Conservation (phyloP, 2,113 vertebrate species). For the Albula goreensis region DNA sequence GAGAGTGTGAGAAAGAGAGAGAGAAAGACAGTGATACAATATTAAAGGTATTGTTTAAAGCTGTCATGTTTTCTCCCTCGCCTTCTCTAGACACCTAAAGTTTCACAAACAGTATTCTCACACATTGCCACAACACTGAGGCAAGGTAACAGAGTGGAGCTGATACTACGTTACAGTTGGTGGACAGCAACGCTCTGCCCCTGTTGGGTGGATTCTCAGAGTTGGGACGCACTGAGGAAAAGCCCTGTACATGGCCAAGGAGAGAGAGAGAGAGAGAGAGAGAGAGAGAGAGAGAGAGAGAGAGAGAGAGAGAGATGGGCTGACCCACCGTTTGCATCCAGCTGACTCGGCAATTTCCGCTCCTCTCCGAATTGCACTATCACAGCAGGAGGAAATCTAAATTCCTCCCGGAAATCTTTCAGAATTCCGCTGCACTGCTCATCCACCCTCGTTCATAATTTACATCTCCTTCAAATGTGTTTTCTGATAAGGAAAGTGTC, state of each 20-base stretch:
- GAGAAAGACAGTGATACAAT: conserved; percentile 1
- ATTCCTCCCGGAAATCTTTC: background rate
- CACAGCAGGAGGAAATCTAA: background rate
- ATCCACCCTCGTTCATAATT: background rate
- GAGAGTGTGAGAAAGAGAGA: background rate
- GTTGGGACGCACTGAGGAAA: no score
- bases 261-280: conserved; percentile 7
- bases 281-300: conserved; percentile 10
- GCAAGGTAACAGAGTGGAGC: no score
- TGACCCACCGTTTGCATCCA: background rate
- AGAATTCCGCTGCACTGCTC: background rate
- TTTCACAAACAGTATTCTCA: no score
- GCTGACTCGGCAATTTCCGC: background rate
- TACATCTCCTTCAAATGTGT: background rate
- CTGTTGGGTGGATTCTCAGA: no score
- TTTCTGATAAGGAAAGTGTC: background rate
- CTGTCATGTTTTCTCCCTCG: no score
- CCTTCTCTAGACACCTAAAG: no score
- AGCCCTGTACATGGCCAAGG: background rate
- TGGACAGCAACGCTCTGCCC: no score
- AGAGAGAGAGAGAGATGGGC: background rate
- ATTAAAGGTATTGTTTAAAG: no score
- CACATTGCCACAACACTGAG: no score
- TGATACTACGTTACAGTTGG: no score
- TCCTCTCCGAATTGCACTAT: background rate